Percentiles rank a stretch among this genome's conserved stretches.
phyloP scores from a whole-genome alignment of 2,888 invertebrate species.

The Habrosyne pyritoides region DNA sequence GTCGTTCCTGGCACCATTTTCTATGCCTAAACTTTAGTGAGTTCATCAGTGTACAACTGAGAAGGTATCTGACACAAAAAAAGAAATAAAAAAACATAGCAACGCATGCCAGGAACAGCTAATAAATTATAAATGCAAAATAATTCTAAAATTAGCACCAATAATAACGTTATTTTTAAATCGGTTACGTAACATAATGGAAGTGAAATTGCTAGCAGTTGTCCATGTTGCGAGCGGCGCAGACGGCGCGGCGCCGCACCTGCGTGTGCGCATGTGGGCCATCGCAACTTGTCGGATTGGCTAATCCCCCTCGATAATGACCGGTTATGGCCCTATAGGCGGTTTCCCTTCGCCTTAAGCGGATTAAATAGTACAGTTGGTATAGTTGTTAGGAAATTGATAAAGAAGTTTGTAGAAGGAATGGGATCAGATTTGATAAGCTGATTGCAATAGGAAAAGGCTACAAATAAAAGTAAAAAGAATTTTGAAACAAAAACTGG shows the following conservation, averaged over 20 bases:
- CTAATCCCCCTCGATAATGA: slow-evolving; percentile 12
- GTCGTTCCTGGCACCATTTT: too few species aligned
- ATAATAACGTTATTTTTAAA: slow-evolving; percentile 1
- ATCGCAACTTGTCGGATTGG: slow-evolving; percentile 35
- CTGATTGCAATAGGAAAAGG: neutral
- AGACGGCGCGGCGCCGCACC: slow-evolving; percentile 70
- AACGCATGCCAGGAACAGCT: too few species aligned
- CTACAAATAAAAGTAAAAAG: neutral
- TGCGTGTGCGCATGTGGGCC: slow-evolving; percentile 44
- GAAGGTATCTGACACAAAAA: too few species aligned
- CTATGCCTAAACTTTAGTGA: too few species aligned
- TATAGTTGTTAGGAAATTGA: slow-evolving; percentile 9
- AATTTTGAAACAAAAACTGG: too few species aligned
- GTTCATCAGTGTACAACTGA: too few species aligned
- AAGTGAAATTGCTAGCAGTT: neutral
- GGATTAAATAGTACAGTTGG: slow-evolving; percentile 20
- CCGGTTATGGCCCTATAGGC: slow-evolving; percentile 17
- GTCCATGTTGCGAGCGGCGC: slow-evolving; percentile 23
- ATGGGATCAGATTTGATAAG: neutral
- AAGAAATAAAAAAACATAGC: too few species aligned
- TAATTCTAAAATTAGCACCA: neutral
- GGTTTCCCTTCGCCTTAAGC: slow-evolving; percentile 31
- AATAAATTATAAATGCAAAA: neutral
- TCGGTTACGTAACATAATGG: neutral
- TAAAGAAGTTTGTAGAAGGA: slow-evolving; percentile 7